Evolutionary conservation across 2,888 invertebrate genomes (phyloP).

Genomic region (Nomada ruficornis): DNA sequence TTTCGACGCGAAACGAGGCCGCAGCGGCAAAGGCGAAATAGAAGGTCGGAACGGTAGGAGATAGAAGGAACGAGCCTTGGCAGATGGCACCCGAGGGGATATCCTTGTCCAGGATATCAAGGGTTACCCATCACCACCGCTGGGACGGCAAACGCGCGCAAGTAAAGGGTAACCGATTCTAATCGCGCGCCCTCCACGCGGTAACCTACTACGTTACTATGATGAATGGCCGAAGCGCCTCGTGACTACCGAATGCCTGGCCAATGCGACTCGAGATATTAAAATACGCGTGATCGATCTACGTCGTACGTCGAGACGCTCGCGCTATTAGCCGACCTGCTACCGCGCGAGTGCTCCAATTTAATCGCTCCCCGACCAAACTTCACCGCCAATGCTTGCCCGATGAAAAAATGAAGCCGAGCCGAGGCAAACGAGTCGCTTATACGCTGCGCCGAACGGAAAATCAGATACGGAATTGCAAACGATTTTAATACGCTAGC

Average conservation of each 20-base stretch:
- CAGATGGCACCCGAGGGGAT: constrained; percentile 84
- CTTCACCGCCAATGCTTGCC: neutral
- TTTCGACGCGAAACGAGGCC: constrained; percentile 14
- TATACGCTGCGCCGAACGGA: constrained; percentile 37
- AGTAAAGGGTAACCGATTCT: constrained; percentile 84
- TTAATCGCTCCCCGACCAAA: neutral
- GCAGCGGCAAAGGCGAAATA: constrained; percentile 24
- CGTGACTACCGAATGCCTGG: constrained; percentile 79
- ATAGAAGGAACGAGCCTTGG: constrained; percentile 77
- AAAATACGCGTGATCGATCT: constrained; percentile 82
- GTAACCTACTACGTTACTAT: constrained; percentile 76
- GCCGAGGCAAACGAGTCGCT: constrained; percentile 56
- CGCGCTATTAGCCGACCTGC: constrained; percentile 38
- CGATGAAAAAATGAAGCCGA: constrained; percentile 54
- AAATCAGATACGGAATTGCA: constrained; percentile 72
- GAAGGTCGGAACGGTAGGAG: constrained; percentile 57
- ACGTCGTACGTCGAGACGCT: constrained; percentile 67
- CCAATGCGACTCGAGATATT: constrained; percentile 76
- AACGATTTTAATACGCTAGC: constrained; percentile 69
- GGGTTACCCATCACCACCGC: constrained; percentile 77
- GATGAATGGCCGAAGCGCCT: constrained; percentile 82
- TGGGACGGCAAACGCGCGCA: constrained; percentile 74
- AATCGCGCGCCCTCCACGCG: constrained; percentile 81
- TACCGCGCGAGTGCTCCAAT: constrained; percentile 5
- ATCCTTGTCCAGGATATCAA: constrained; percentile 81